Evolutionary conservation across 2,113 vertebrate genomes (phyloP).

Genomic region (Tyto alba): DNA sequence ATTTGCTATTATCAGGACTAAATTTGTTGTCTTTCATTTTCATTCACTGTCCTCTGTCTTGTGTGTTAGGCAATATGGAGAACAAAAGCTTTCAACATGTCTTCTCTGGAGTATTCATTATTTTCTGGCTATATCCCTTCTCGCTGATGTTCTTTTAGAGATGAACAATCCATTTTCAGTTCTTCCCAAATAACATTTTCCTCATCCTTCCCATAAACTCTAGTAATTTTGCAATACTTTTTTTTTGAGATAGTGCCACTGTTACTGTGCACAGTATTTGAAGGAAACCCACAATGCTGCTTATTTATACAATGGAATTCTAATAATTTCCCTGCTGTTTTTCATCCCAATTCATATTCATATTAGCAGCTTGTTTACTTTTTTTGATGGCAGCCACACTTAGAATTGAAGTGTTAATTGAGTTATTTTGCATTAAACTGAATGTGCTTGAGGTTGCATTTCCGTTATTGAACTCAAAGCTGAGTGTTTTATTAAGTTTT

Average conservation of each 20-base stretch:
- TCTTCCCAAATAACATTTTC: not conserved
- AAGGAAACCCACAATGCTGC: not conserved
- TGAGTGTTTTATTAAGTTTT: not conserved
- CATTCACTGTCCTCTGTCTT: not conserved
- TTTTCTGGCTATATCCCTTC: not conserved
- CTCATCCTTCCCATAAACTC: not conserved
- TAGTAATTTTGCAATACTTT: not conserved
- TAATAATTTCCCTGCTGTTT: conserved; percentile 6
- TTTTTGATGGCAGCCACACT: not conserved
- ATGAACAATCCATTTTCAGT: not conserved
- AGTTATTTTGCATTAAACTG: conserved; percentile 8
- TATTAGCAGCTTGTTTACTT: not conserved
- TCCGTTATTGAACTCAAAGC: not conserved
- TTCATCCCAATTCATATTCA: not conserved
- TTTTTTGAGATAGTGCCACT: not conserved
- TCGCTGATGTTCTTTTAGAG: not conserved
- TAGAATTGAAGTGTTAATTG: not conserved
- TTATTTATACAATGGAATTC: not conserved
- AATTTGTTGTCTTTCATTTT: not conserved
- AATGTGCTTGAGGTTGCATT: not conserved
- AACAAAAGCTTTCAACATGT: not conserved
- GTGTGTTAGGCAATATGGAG: not conserved
- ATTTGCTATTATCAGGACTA: not conserved
- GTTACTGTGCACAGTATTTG: not conserved
- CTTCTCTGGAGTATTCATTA: not conserved